phyloP scores from a whole-genome alignment of 92 coral and sea anemone species.

The Blastomussa wellsi region DNA sequence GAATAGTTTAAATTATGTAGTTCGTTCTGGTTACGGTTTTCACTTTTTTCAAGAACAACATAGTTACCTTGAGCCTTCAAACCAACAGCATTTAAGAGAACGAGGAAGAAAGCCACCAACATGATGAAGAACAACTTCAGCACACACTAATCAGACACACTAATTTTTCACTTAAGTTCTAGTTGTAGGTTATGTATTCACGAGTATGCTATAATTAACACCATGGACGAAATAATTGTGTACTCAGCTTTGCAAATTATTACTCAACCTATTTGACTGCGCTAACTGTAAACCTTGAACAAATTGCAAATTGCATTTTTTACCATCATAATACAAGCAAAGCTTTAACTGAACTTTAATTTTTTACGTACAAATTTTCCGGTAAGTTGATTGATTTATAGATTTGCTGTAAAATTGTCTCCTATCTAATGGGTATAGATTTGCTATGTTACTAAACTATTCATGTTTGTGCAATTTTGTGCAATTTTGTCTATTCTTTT shows the following conservation, averaged over 20 bases:
- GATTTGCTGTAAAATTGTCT: no score
- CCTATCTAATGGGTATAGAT: no score
- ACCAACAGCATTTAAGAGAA: not conserved
- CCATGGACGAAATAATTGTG: not conserved
- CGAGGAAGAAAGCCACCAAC: not conserved
- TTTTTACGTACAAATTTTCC: no score
- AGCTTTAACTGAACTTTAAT: no score
- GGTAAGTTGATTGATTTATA: no score
- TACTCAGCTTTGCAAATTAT: not conserved
- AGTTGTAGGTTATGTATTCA: not conserved
- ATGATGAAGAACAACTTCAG: not conserved
- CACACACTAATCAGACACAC: not conserved
- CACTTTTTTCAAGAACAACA: not conserved
- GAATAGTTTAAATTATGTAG: no score
- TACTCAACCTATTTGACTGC: not conserved
- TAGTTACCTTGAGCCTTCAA: constrained; percentile 17
- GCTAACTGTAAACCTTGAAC: not conserved
- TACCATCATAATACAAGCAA: no score
- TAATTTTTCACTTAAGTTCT: not conserved
- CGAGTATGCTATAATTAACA: not conserved
- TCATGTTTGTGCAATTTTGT: no score
- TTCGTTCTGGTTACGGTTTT: not conserved
- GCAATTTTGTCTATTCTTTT: no score
- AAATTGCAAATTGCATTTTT: no score
- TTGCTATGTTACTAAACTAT: no score